phyloP scores from a whole-genome alignment of 2,888 invertebrate genomes.

The Xylocampa areola region DNA sequence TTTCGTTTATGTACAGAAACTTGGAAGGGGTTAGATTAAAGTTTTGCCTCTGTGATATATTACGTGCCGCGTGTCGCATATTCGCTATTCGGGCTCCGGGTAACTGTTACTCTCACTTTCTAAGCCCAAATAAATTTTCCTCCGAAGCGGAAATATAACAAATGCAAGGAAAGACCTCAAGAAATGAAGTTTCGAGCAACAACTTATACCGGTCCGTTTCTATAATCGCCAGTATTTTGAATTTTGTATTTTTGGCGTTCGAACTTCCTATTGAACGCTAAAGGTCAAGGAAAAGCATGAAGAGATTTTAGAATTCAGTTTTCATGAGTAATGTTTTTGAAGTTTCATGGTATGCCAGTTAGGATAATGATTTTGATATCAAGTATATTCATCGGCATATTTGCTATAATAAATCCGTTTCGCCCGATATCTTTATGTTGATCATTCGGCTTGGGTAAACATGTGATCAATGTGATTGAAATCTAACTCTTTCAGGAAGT shows the following conservation, averaged over 20 bases:
- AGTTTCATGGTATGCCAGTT: slow-evolving; percentile 34
- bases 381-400: slow-evolving; percentile 38
- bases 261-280: slow-evolving; percentile 24
- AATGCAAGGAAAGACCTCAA: slow-evolving; percentile 63
- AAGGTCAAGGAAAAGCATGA: slow-evolving; percentile 35
- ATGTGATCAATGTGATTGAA: slow-evolving; percentile 41
- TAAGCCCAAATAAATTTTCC: slow-evolving; percentile 75
- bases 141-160: slow-evolving; percentile 74
- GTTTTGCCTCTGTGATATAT: slow-evolving; percentile 75
- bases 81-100: slow-evolving; percentile 71
- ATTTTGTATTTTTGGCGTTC: slow-evolving; percentile 36
- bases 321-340: slow-evolving; percentile 40
- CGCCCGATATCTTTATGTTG: slow-evolving; percentile 31
- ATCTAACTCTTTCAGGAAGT: slow-evolving; percentile 22
- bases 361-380: slow-evolving; percentile 45
- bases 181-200: slow-evolving; percentile 62
- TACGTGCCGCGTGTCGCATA: slow-evolving; percentile 74
- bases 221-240: slow-evolving; percentile 44
- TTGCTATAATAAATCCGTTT: slow-evolving; percentile 35
- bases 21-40: slow-evolving; percentile 70
- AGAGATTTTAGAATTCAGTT: slow-evolving; percentile 23
- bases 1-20: slow-evolving; percentile 52
- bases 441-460: slow-evolving; percentile 31
- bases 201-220: slow-evolving; percentile 49
- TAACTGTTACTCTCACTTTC: slow-evolving; percentile 73